These are phyloP conservation scores for Delichon dasypus DNA, from an alignment of 2,797 vertebrate species.

Conservation along the genomic window DNA sequence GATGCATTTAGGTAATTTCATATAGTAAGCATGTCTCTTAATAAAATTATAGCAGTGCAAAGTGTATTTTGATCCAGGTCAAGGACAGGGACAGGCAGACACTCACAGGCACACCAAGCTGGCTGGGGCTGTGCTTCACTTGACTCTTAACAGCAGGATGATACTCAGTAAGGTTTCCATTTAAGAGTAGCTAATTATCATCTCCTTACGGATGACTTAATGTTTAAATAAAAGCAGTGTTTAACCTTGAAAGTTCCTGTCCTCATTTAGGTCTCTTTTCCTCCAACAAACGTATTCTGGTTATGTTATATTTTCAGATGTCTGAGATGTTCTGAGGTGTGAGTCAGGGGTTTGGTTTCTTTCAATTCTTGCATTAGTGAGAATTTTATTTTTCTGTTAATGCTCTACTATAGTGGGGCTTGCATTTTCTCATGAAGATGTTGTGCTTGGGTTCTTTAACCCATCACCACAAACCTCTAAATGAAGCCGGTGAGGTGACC, in stretches of 20 bases:
- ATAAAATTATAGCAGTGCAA: background rate
- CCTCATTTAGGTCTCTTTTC: background rate
- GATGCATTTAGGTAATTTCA: slow-evolving; percentile 25
- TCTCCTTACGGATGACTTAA: background rate
- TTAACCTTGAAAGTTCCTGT: background rate
- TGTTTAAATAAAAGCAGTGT: background rate
- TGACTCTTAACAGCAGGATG: background rate
- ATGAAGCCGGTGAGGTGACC: background rate
- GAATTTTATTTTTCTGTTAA: background rate
- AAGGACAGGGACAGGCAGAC: background rate
- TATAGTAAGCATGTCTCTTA: background rate
- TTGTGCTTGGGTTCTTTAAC: background rate
- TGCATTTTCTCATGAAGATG: background rate
- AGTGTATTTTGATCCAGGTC: background rate
- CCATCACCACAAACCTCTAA: background rate
- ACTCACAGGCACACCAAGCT: accelerated
- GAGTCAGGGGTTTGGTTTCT: background rate
- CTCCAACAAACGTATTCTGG: background rate
- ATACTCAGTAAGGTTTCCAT: background rate
- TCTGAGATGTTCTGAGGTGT: background rate
- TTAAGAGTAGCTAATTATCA: background rate
- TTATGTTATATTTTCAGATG: background rate
- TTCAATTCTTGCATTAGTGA: background rate
- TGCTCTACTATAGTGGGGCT: background rate
- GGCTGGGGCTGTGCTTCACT: background rate